Percentiles rank a stretch among this genome's conserved stretches.
These are phyloP conservation scores for Macrotus californicus DNA, from an alignment of 2,113 vertebrate genomes.

Conservation along the genomic window DNA sequence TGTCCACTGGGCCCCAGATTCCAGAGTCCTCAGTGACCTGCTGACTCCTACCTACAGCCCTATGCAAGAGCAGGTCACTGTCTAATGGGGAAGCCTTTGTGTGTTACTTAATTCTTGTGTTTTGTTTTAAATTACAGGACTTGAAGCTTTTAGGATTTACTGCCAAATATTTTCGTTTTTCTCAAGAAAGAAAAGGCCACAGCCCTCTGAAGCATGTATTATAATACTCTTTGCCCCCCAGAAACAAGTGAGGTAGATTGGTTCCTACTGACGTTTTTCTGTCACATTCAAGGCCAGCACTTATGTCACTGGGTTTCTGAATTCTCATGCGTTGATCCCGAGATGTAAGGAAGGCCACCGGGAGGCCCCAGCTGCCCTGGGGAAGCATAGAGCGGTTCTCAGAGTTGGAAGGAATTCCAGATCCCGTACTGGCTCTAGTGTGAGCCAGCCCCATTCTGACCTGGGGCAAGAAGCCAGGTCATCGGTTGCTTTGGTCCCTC, in stretches of 20 bases:
- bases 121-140: conserved; percentile 51
- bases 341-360: background rate
- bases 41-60: background rate
- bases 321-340: conserved; percentile 10
- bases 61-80: background rate
- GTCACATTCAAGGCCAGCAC: conserved; percentile 21
- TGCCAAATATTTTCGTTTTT: conserved; percentile 38
- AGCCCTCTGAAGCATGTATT: background rate
- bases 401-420: background rate
- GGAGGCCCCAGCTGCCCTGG: background rate
- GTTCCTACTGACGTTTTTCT: conserved; percentile 12
- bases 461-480: conserved; percentile 27
- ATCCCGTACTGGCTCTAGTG: background rate
- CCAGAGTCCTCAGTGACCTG: background rate
- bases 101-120: conserved; percentile 15
- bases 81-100: background rate
- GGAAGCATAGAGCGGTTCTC: background rate
- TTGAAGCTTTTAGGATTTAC: background rate
- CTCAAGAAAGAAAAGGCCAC: conserved; percentile 29
- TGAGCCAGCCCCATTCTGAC: background rate
- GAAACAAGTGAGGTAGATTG: background rate
- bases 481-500: background rate
- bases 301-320: conserved; percentile 42
- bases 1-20: background rate
- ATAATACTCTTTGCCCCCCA: background rate